A percentile compares a stretch with the other conserved stretches of the same genome.
phyloP scores from a whole-genome alignment of 2,113 vertebrate species.

The Probosciger aterrimus region DNA sequence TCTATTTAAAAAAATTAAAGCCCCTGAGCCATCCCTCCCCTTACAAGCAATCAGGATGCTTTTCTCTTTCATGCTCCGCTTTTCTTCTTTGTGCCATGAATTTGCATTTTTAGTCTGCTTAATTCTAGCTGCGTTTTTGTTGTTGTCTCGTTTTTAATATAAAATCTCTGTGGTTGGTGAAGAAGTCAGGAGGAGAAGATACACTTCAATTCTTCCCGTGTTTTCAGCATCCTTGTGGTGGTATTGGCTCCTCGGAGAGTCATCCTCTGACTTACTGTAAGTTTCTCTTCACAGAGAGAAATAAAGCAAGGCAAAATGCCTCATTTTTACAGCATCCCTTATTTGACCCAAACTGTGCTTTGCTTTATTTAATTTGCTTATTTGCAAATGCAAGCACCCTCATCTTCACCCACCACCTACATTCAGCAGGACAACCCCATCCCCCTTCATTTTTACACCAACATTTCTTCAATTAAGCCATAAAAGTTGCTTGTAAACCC shows the following conservation, averaged over 20 bases:
- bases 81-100: background rate
- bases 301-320: background rate
- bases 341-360: background rate
- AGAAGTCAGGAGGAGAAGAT: background rate
- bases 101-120: background rate
- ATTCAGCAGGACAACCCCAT: background rate
- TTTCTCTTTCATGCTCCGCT: background rate
- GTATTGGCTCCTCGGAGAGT: background rate
- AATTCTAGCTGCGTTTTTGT: background rate
- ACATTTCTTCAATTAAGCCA: background rate
- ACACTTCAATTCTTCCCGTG: background rate
- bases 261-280: background rate
- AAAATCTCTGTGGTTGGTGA: background rate
- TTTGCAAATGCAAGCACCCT: background rate
- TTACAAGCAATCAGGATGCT: background rate
- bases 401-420: background rate
- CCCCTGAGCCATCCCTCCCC: background rate
- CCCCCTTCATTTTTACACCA: background rate
- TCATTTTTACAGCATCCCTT: background rate
- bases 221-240: background rate
- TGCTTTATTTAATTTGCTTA: background rate
- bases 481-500: background rate
- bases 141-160: background rate
- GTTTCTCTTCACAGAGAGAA: background rate
- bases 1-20: background rate